These are phyloP conservation scores for Cyrtodaria siliqua DNA, from an alignment of 2,888 invertebrate species.

Conservation along the genomic window DNA sequence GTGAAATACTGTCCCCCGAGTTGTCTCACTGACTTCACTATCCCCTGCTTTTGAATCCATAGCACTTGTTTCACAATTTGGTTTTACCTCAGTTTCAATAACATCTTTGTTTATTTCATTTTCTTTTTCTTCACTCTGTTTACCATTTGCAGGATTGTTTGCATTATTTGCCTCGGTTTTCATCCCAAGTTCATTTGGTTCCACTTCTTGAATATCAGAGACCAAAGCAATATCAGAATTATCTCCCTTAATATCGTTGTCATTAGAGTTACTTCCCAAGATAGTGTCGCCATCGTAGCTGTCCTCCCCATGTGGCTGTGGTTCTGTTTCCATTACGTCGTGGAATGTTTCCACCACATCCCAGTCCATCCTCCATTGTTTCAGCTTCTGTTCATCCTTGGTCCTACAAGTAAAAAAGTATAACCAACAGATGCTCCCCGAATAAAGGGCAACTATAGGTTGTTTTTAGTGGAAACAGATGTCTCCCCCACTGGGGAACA, in stretches of 20 bases:
- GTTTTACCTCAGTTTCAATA: neutral
- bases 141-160: neutral
- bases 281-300: neutral
- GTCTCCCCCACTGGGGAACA: too few relatives aligned
- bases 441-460: too few relatives aligned
- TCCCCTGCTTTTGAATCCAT: too few relatives aligned
- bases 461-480: too few relatives aligned
- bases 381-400: conserved; percentile 70
- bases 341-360: conserved; percentile 51
- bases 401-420: conserved; percentile 55
- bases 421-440: neutral
- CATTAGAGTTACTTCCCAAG: neutral
- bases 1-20: too few relatives aligned
- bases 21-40: too few relatives aligned
- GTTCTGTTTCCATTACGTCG: conserved; percentile 25
- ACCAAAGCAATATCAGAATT: conserved; percentile 1
- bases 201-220: neutral
- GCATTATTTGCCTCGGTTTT: neutral
- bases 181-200: neutral
- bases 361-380: conserved; percentile 72
- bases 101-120: neutral
- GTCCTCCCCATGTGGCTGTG: neutral
- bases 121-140: neutral
- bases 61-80: too few relatives aligned
- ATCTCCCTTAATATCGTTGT: neutral